These are phyloP conservation scores for Motacilla alba DNA, from an alignment of 2,113 vertebrate genomes.

Conservation along the genomic window DNA sequence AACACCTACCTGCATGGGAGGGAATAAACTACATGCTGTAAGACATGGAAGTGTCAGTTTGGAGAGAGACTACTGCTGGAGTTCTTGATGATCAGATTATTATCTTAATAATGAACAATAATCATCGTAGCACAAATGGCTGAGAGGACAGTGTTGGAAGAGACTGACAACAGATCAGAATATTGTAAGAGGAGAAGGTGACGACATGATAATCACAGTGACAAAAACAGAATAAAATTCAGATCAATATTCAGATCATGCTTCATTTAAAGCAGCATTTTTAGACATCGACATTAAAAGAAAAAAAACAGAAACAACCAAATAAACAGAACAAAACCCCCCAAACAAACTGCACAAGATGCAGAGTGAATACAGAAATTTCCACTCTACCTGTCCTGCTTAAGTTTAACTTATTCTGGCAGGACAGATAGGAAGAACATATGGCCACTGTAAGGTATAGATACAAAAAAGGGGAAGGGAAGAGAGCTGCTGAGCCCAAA, in stretches of 20 bases:
- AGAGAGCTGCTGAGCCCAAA: not conserved
- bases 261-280: not conserved
- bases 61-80: not conserved
- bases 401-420: not conserved
- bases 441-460: accelerated
- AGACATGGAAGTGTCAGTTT: not conserved
- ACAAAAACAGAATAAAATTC: not conserved
- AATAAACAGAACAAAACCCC: not conserved
- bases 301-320: not conserved
- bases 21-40: not conserved
- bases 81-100: not conserved
- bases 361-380: not conserved
- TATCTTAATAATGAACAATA: not conserved
- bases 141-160: not conserved
- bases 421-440: not conserved
- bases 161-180: not conserved
- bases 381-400: not conserved
- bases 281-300: not conserved
- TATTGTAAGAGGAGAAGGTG: not conserved
- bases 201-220: not conserved
- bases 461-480: not conserved
- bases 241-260: not conserved
- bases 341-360: not conserved
- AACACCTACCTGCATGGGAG: not conserved
- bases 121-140: not conserved